Conservation (phyloP, 2,888 invertebrate genomes). For the Hemistola chrysoprasaria region DNA sequence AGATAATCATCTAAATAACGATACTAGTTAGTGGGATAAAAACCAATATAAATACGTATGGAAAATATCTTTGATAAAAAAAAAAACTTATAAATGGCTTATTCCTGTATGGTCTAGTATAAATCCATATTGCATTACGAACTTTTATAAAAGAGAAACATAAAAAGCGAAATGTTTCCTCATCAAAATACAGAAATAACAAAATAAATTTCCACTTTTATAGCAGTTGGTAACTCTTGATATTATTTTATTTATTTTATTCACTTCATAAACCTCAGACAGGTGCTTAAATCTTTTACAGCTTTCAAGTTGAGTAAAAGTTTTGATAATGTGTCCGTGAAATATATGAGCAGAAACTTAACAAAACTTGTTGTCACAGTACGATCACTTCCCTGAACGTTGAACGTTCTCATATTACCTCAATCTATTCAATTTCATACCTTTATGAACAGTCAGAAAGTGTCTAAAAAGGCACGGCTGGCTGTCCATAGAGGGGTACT, state of each 20-base stretch:
- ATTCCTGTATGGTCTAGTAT: no score
- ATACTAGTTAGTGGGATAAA: no score
- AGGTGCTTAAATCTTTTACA: conserved; percentile 29
- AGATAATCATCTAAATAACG: no score
- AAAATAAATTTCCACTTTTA: conserved; percentile 1
- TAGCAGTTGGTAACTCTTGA: conserved; percentile 1
- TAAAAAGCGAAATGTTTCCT: not conserved
- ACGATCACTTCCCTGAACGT: conserved; percentile 25
- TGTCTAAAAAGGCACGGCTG: no score
- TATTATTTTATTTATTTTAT: conserved; percentile 5
- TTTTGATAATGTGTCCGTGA: conserved; percentile 44
- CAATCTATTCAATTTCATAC: conserved; percentile 28
- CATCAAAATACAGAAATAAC: conserved; percentile 1
- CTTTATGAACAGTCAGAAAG: no score
- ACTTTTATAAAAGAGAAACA: not conserved
- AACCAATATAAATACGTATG: no score
- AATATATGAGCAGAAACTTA: conserved; percentile 37
- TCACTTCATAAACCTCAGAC: conserved; percentile 8
- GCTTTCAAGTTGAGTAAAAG: conserved; percentile 40
- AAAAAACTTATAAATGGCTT: not conserved
- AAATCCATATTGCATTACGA: not conserved
- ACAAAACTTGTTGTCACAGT: conserved; percentile 24
- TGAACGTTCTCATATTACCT: conserved; percentile 40
- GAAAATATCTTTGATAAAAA: no score
- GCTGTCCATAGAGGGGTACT: no score